phyloP scores from a whole-genome alignment of 92 coral and sea anemone genomes.

The Palythoa grandis region DNA sequence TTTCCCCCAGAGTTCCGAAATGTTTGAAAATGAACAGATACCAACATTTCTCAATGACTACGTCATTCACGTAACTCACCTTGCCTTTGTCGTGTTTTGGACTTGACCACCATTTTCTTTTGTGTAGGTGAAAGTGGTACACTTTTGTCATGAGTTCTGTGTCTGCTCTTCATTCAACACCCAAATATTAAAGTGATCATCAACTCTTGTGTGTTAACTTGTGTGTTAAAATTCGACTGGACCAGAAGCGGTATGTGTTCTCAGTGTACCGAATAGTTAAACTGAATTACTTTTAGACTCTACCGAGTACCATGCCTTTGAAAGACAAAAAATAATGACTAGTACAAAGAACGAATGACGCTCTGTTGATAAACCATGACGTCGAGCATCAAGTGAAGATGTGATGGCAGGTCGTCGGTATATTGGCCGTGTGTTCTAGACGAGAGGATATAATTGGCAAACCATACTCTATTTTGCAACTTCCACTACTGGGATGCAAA shows the following conservation, averaged over 20 bases:
- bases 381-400: neutral
- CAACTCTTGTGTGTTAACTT: neutral
- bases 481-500: neutral
- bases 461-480: neutral
- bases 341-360: neutral
- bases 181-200: neutral
- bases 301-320: neutral
- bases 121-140: neutral
- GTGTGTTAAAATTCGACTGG: neutral
- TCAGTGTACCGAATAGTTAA: neutral
- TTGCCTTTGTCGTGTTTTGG: slow-evolving; percentile 2
- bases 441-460: neutral
- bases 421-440: neutral
- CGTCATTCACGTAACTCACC: neutral
- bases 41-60: neutral
- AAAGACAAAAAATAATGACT: neutral
- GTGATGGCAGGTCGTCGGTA: neutral
- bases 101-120: neutral
- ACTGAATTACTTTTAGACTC: neutral
- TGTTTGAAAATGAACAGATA: neutral
- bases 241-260: neutral
- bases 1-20: neutral
- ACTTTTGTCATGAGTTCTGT: neutral
- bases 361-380: neutral
- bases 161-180: neutral